phyloP scores from a whole-genome alignment of 2,888 invertebrate species.

The Willowsia nigromaculata region DNA sequence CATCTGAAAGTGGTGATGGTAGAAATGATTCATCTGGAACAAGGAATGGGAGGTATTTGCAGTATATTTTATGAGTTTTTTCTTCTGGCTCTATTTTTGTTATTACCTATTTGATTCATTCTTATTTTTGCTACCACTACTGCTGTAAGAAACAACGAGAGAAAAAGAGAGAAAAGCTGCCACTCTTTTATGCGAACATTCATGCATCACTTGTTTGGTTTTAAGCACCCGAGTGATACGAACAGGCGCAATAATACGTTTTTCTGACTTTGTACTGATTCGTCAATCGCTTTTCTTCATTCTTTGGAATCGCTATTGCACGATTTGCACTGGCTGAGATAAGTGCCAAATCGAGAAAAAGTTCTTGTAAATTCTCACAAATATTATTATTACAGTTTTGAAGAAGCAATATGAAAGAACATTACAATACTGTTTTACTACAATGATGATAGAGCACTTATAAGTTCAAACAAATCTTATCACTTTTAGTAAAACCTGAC shows the following conservation, averaged over 20 bases:
- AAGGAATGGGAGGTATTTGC: background rate
- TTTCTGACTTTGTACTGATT: background rate
- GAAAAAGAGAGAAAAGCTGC: background rate
- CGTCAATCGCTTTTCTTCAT: no score
- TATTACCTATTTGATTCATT: background rate
- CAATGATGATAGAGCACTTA: background rate
- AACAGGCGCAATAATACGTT: no score
- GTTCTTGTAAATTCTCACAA: background rate
- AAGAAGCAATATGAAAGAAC: background rate
- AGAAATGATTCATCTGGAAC: constrained; percentile 13
- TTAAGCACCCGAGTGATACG: no score
- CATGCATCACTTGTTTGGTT: no score
- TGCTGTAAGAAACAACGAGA: background rate
- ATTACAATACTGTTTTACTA: background rate
- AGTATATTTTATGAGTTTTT: background rate
- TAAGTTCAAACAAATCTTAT: constrained; percentile 31
- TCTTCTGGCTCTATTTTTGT: background rate
- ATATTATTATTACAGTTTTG: background rate
- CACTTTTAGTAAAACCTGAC: background rate
- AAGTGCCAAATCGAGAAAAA: background rate
- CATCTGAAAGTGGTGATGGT: background rate
- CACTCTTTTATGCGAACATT: no score
- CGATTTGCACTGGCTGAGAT: background rate
- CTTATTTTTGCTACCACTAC: background rate
- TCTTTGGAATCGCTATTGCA: background rate